Evolutionary conservation across 2,888 invertebrate species (phyloP).

Genomic region (Scaptomyza flava): DNA sequence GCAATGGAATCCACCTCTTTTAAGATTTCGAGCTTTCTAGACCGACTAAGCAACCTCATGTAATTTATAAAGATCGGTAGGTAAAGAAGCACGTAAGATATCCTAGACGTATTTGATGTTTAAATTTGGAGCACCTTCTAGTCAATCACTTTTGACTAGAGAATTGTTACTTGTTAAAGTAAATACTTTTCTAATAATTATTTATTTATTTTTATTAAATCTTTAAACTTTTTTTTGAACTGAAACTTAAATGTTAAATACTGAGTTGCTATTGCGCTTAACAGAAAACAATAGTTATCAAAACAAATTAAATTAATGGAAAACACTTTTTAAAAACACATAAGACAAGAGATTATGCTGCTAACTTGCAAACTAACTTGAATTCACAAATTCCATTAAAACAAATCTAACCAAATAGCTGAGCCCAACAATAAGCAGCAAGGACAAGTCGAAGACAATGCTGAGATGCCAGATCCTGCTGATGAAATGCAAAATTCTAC

Average conservation of each 20-base stretch:
- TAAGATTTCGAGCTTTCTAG: too few relatives aligned
- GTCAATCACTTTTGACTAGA: too few relatives aligned
- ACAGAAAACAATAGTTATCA: too few relatives aligned
- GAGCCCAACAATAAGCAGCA: constrained; percentile 15
- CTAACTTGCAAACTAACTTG: not conserved
- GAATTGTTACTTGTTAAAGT: not conserved
- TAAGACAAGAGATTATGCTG: not conserved
- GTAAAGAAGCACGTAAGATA: too few relatives aligned
- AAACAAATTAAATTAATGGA: not conserved
- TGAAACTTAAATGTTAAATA: too few relatives aligned
- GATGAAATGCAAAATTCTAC: constrained; percentile 27
- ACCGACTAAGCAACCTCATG: too few relatives aligned
- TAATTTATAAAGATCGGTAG: too few relatives aligned
- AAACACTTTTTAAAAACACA: not conserved
- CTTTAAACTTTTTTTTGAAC: too few relatives aligned
- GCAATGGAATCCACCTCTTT: too few relatives aligned
- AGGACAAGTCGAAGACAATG: constrained; percentile 11
- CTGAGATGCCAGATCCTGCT: constrained; percentile 10
- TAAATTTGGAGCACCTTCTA: too few relatives aligned
- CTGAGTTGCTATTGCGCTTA: too few relatives aligned
- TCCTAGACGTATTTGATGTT: too few relatives aligned
- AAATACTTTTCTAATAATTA: not conserved
- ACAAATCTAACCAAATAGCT: constrained; percentile 15
- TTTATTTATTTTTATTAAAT: not conserved
- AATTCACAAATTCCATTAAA: constrained; percentile 9